phyloP scores from a whole-genome alignment of 2,888 invertebrate genomes.

The Dioctria rufipes region DNA sequence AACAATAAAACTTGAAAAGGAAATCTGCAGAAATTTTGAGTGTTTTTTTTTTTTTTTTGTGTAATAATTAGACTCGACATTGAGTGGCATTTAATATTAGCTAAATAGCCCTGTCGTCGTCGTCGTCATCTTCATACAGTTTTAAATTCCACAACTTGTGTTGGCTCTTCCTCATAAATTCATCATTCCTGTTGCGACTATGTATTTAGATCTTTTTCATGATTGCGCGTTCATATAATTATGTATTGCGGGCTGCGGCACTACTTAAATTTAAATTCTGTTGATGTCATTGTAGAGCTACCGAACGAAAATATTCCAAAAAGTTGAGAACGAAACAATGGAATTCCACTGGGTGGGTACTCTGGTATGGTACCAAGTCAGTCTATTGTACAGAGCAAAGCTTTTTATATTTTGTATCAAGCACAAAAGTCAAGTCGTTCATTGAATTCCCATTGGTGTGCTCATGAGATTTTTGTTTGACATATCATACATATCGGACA shows the following conservation, averaged over 20 bases:
- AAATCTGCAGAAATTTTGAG: background rate
- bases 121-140: no score
- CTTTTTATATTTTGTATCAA: background rate
- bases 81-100: background rate
- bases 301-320: background rate
- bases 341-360: background rate
- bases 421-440: no score
- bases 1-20: background rate
- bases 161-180: background rate
- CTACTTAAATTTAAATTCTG: background rate
- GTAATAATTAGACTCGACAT: no score
- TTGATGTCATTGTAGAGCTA: constrained; percentile 4
- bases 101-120: no score
- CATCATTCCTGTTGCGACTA: background rate
- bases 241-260: background rate
- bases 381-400: background rate
- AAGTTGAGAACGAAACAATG: background rate
- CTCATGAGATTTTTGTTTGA: no score
- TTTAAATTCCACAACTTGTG: no score
- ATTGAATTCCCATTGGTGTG: no score
- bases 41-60: background rate
- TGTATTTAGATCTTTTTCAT: background rate
- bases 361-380: no score
- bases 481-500: no score
- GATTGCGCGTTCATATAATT: background rate